Evolutionary conservation across 1,140 invertebrate species (phyloP).

Genomic region (Orius insidiosus): DNA sequence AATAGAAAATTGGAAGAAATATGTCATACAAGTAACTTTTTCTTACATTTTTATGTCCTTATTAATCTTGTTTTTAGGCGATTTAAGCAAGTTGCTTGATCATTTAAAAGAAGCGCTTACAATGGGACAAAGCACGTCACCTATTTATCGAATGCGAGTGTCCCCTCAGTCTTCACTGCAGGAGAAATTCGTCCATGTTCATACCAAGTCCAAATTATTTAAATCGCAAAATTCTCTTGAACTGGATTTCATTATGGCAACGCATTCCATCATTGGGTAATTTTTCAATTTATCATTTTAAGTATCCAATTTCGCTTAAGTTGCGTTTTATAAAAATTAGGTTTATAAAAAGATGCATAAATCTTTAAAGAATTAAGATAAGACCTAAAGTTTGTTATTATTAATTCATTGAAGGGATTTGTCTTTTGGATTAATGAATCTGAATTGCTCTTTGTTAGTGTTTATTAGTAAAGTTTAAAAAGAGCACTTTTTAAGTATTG

Average conservation of each 20-base stretch:
- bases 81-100: slow-evolving; percentile 47
- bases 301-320: no score
- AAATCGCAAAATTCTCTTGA: slow-evolving; percentile 38
- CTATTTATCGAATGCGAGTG: slow-evolving; percentile 59
- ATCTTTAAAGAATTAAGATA: no score
- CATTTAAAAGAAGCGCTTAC: slow-evolving; percentile 60
- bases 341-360: no score
- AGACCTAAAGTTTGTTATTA: no score
- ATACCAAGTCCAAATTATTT: slow-evolving; percentile 76
- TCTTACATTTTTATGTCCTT: not conserved
- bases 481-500: no score
- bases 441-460: no score
- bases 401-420: no score
- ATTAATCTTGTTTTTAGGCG: slow-evolving; percentile 25
- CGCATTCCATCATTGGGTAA: slow-evolving; percentile 65
- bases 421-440: no score
- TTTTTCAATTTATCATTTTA: slow-evolving; percentile 19
- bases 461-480: no score
- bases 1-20: slow-evolving; percentile 56
- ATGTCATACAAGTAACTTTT: slow-evolving; percentile 37
- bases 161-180: slow-evolving; percentile 24
- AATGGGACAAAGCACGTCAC: slow-evolving; percentile 46
- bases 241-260: slow-evolving; percentile 78
- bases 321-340: no score
- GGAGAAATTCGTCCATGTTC: slow-evolving; percentile 64